Percentiles rank a stretch among this genome's conserved stretches.
Conservation (phyloP, 2,888 invertebrate genomes). For the Neoitamus cyanurus region DNA sequence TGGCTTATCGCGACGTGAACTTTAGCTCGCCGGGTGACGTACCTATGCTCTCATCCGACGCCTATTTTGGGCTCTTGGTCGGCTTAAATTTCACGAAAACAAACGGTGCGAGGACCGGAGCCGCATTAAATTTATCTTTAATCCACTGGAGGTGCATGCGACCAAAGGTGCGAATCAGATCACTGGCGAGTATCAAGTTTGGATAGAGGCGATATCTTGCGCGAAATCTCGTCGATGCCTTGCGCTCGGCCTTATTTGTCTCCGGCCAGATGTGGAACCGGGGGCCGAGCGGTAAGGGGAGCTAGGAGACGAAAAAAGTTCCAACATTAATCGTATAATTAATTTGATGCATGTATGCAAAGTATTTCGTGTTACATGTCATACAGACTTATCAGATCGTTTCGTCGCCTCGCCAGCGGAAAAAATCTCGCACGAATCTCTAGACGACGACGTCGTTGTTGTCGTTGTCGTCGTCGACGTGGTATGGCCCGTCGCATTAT, state of each 20-base stretch:
- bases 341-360: slow-evolving; percentile 67
- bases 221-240: slow-evolving; percentile 27
- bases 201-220: slow-evolving; percentile 33
- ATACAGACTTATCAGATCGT: slow-evolving; percentile 54
- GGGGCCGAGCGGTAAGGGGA: background rate
- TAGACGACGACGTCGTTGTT: background rate
- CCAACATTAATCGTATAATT: slow-evolving; percentile 67
- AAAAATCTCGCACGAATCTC: slow-evolving; percentile 47
- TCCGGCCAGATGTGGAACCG: background rate
- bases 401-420: slow-evolving; percentile 45
- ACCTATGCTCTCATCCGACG: background rate
- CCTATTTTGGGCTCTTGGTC: background rate
- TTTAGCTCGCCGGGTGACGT: slow-evolving; percentile 26
- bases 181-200: slow-evolving; percentile 37
- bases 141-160: slow-evolving; percentile 20
- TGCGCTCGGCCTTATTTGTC: slow-evolving; percentile 47
- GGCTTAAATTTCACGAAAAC: slow-evolving; percentile 27
- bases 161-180: slow-evolving; percentile 44
- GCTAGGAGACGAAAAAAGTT: background rate
- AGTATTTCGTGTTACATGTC: slow-evolving; percentile 58
- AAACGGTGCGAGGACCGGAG: background rate
- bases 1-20: slow-evolving; percentile 34
- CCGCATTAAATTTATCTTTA: slow-evolving; percentile 42
- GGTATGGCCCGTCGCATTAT: slow-evolving; percentile 11
- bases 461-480: background rate